Conservation (phyloP, 2,888 invertebrate genomes). For the Perithous albicinctus region DNA sequence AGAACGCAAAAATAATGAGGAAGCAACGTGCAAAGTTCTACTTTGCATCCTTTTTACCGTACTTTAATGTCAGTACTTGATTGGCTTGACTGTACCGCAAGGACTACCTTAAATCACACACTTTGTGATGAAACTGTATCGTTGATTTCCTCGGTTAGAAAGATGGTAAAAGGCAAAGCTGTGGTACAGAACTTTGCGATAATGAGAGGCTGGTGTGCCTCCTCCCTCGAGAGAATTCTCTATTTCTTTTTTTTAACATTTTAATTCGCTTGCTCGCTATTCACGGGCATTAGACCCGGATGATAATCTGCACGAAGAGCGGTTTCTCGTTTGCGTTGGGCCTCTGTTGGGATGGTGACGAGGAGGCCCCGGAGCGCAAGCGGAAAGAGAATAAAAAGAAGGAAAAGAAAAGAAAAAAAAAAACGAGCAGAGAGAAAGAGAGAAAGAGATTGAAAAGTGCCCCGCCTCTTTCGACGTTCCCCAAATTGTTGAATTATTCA, state of each 20-base stretch:
- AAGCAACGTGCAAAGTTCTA: no score
- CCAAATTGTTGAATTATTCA: conserved; percentile 69
- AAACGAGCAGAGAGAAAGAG: conserved; percentile 6
- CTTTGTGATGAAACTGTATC: conserved; percentile 4
- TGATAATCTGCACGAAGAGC: conserved; percentile 49
- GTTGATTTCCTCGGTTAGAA: background rate
- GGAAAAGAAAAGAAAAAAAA: conserved; percentile 16
- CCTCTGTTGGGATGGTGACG: conserved; percentile 30
- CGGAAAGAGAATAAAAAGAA: conserved; percentile 13
- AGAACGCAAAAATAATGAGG: no score
- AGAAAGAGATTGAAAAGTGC: no score
- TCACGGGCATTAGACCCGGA: conserved; percentile 32
- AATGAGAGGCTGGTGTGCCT: conserved; percentile 42
- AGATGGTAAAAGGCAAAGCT: background rate
- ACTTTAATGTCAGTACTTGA: no score
- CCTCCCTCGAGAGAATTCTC: background rate
- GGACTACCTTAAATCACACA: conserved; percentile 29
- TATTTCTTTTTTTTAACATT: conserved; percentile 30
- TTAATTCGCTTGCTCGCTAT: conserved; percentile 29
- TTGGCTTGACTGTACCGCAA: no score
- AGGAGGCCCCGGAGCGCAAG: conserved; percentile 7
- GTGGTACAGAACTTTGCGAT: conserved; percentile 22
- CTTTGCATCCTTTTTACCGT: no score
- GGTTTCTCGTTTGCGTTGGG: conserved; percentile 52
- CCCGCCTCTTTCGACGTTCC: conserved; percentile 45